Conservation (phyloP, 1,140 invertebrate genomes). For the Eubasilissa regina region DNA sequence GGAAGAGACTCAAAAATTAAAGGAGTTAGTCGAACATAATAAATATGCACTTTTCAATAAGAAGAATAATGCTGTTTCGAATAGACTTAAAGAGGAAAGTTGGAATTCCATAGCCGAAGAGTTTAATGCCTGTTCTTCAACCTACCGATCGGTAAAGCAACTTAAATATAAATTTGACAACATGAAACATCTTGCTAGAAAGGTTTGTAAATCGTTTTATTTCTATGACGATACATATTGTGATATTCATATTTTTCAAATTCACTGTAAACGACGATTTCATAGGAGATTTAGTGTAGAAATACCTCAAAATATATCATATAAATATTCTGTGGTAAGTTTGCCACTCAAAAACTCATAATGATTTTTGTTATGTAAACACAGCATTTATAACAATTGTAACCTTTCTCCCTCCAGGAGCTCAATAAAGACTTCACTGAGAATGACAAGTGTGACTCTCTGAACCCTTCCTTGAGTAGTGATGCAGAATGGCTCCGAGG, state of each 20-base stretch:
- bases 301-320: not conserved
- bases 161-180: slow-evolving; percentile 42
- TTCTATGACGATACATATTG: not conserved
- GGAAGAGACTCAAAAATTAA: slow-evolving; percentile 33
- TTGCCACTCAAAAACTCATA: not conserved
- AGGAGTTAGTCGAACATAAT: slow-evolving; percentile 27
- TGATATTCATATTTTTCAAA: not conserved
- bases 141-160: slow-evolving; percentile 30
- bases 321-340: not conserved
- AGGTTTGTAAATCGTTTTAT: slow-evolving; percentile 2
- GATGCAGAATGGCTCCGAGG: slow-evolving; percentile 21
- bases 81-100: slow-evolving; percentile 25
- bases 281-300: not conserved
- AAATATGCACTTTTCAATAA: slow-evolving; percentile 34
- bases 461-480: not conserved
- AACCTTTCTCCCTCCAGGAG: slow-evolving; percentile 1
- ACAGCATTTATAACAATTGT: not conserved
- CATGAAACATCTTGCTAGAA: slow-evolving; percentile 21
- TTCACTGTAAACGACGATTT: not conserved
- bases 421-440: not conserved
- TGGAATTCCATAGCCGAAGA: slow-evolving; percentile 36
- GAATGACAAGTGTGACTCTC: not conserved
- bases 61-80: slow-evolving; percentile 8
- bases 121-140: slow-evolving; percentile 27
- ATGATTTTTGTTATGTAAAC: not conserved